Evolutionary conservation across 2,113 vertebrate species (phyloP), one percentile per base, ranked within the genome.

Genomic region (Pseudorectes ferrugineus): DNA sequence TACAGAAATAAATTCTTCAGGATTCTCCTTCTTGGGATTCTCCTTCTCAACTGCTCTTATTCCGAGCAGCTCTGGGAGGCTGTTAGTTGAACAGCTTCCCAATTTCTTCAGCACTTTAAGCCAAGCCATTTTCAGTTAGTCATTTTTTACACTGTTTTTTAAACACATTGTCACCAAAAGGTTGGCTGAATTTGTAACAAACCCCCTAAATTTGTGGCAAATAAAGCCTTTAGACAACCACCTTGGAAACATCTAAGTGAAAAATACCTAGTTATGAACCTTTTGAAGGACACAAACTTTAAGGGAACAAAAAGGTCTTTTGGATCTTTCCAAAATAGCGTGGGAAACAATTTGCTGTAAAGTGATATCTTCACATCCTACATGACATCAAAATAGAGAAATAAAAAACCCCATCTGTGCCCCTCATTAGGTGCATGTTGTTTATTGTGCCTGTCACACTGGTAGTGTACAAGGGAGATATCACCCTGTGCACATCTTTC

Each of bases 61-160:
- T 72, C 80, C 70, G 26, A 65, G 52, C 77, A 95, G 49, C 40
- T 76, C 57, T 57, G 48, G 42, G 57, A 91, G 61, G 23, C 4
- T 93, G 86, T 38, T 52, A 65, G 78, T 66, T 92, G 88, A 96
- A 93, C 0, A 43, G 38, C 42, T 94, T 93, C 89, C 74, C 74
- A 40, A 94, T 73, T 94, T 82, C 84, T 76, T 95, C 81, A 85
- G 77, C 71, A 33, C n/a, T 85, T 89, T 66, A 79, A 88, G 84
- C 61, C 42, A 54, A 94, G 74, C 21, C 74, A 48, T 68, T 92
- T 93, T 91, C 83, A 57, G 46, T 88, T 93, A 92, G 81, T 93
- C 71, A 92, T 82, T 76, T 93, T 78, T 95, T 36, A 74, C 72
- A 75, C 91, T 77, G 55, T 62, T 89, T 95, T 89, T 91, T 45